Evolutionary conservation across 2,888 invertebrate species (phyloP).

Genomic region (Brachypalpus laphriformis): DNA sequence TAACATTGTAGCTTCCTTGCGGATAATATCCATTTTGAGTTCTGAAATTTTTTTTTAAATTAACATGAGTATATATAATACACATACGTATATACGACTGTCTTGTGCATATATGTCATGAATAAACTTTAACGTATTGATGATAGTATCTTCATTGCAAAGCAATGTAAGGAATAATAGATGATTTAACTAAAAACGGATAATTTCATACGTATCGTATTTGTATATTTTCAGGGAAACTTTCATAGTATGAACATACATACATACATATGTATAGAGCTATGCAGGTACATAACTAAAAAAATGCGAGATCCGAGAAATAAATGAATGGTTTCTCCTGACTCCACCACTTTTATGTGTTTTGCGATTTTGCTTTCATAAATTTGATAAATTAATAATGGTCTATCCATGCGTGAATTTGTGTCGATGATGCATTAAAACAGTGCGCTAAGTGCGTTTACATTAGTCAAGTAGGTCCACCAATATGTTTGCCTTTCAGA

Average conservation of each 20-base stretch:
- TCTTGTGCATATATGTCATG: background rate
- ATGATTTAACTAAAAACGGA: background rate
- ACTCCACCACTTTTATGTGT: too few species aligned
- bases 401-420: too few species aligned
- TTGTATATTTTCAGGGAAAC: too few species aligned
- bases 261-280: background rate
- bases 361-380: too few species aligned
- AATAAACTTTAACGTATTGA: background rate
- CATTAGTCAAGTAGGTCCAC: too few species aligned
- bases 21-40: constrained; percentile 75
- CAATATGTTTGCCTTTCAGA: too few species aligned
- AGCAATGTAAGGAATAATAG: background rate
- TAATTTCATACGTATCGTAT: background rate
- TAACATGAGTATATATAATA: background rate
- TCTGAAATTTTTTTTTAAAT: constrained; percentile 51
- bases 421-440: too few species aligned
- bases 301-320: too few species aligned
- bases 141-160: background rate
- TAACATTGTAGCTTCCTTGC: constrained; percentile 81
- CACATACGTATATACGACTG: too few species aligned
- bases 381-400: too few species aligned
- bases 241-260: background rate
- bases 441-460: too few species aligned
- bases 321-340: too few species aligned
- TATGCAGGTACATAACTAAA: background rate